These are phyloP conservation scores for Temnopleurus reevesii DNA, from an alignment of 53 echinoderm and acorn worm genomes.

Conservation along the genomic window DNA sequence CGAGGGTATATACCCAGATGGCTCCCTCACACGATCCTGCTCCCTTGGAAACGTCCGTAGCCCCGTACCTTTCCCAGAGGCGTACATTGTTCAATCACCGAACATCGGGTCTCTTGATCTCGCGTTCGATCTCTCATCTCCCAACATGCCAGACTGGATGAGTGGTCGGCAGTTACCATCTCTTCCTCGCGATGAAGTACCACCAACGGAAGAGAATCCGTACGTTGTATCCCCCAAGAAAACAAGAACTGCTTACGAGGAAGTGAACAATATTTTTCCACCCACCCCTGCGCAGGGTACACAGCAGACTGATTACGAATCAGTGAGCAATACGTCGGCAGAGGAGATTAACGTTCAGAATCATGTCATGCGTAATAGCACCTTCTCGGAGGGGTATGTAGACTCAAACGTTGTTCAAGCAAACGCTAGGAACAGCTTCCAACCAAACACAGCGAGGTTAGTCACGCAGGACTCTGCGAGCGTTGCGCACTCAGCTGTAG, in stretches of 20 bases:
- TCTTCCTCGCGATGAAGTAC: conserved; percentile 63
- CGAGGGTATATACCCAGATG: conserved; percentile 36
- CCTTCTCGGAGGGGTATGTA: conserved; percentile 30
- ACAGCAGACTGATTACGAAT: background rate
- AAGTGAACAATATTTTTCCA: conserved; percentile 50
- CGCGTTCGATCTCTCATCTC: conserved; percentile 53
- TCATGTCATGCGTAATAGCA: conserved; percentile 28
- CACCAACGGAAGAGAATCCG: conserved; percentile 72
- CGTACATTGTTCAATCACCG: conserved; percentile 69
- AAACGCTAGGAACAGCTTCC: background rate
- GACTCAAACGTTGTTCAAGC: background rate
- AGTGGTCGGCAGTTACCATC: conserved; percentile 69
- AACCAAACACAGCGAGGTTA: conserved; percentile 19
- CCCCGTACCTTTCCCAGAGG: conserved; percentile 56
- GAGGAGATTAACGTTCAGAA: conserved; percentile 11
- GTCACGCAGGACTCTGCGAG: background rate
- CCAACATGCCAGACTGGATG: conserved; percentile 70
- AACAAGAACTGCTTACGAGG: background rate
- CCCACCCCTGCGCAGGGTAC: conserved; percentile 47
- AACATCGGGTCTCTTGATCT: conserved; percentile 84
- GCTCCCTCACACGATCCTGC: conserved; percentile 53
- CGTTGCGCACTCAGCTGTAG: conserved; percentile 1
- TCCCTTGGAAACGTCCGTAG: conserved; percentile 70
- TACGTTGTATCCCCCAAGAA: conserved; percentile 66
- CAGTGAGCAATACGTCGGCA: background rate